Percentiles rank a stretch among this genome's conserved stretches.
Conservation (phyloP, 2,113 vertebrate species). For the Varanus salvator region DNA sequence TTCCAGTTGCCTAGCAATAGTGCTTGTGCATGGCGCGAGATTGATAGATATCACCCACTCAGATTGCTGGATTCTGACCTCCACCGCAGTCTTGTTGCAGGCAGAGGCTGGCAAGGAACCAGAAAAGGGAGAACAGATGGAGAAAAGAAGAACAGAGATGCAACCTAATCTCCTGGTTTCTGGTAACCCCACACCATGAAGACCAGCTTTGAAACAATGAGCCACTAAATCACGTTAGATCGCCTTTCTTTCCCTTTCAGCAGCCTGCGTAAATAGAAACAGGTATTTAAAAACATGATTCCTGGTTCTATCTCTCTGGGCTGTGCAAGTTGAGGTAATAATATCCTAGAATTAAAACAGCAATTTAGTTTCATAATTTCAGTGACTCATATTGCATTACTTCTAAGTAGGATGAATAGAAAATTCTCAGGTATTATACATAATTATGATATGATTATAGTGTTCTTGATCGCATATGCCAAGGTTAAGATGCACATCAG, state of each 20-base stretch:
- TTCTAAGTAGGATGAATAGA: slow-evolving; percentile 72
- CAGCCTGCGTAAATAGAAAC: background rate
- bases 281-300: slow-evolving; percentile 10
- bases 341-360: slow-evolving; percentile 68
- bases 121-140: slow-evolving; percentile 53
- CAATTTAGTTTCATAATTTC: slow-evolving; percentile 74
- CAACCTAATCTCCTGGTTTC: slow-evolving; percentile 32
- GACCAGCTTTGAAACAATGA: background rate
- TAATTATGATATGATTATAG: slow-evolving; percentile 75
- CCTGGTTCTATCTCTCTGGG: slow-evolving; percentile 53
- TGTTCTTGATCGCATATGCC: slow-evolving; percentile 62
- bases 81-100: slow-evolving; percentile 25
- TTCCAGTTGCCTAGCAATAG: slow-evolving; percentile 76
- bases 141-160: background rate
- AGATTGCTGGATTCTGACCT: slow-evolving; percentile 74
- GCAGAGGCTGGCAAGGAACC: slow-evolving; percentile 44
- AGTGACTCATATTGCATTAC: slow-evolving; percentile 73
- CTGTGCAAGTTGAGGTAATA: slow-evolving; percentile 60
- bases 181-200: background rate
- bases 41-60: slow-evolving; percentile 78
- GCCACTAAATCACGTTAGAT: background rate
- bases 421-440: slow-evolving; percentile 72
- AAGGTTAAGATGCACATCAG: slow-evolving; percentile 60
- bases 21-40: slow-evolving; percentile 68
- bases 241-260: slow-evolving; percentile 20